Base-by-base conservation (phyloP, 2,888 invertebrate genomes). In the Monopis laevigella region DNA sequence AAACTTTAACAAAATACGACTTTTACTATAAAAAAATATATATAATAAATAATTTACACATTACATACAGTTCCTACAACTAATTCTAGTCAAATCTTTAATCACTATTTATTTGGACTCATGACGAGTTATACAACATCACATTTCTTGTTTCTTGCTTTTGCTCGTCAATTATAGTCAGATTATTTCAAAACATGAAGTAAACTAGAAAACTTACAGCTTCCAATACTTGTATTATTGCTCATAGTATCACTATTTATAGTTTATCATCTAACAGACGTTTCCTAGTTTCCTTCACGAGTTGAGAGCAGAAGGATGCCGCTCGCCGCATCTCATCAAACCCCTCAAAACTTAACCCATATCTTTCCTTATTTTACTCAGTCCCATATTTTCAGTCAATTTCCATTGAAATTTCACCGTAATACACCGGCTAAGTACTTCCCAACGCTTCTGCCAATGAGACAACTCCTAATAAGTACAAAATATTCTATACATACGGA, bases 1-100 rank as follows among this genome's bases (percentile, higher is more conserved):
- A 73, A 80, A 78, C 78, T 75, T 80, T 78, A 80, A 80, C 77
- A 80, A 78, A 80, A 78, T 80, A 80, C 78, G 61, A 72, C 73
- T 71, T 78, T 78, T 73, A 78, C 78, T 78, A 78, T 78, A 67
- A 74, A 78, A 77, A 78, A 77, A 7, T 13, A 26, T 36, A 14
- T 74, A 73, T 70, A 75, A 74, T 62, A 64, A 64, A 62, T 77
- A 78, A 80, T 78, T 75, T 78, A 78, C 78, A 78, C 70, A 73
- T 75, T 73, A 78, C 64, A 73, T 78, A 78, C 77, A 75, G 68
- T 68, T 73, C 72, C 65, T 67, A 46, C 32, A 24, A 27, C 61
- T 63, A 65, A 68, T 73, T 70, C 65, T 72, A 75, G 75, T 74
- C 73, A 74, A 70, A 60, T 55, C 54, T 60, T 62, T 71, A n/a